Conservation (phyloP, 2,888 invertebrate genomes). For the Pandemis heparana region DNA sequence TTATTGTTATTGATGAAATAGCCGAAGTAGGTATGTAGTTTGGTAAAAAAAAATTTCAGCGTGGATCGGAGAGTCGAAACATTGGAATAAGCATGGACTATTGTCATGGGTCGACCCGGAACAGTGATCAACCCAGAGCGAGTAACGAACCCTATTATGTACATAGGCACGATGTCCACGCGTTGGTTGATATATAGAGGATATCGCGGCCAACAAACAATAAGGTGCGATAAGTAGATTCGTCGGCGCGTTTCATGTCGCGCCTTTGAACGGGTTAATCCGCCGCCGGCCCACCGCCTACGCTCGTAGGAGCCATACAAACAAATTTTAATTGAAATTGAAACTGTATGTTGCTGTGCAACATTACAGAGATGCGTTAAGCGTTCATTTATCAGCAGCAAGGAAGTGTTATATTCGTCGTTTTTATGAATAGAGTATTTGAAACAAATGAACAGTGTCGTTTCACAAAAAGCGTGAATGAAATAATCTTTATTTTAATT, state of each 20-base stretch:
- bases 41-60: too few relatives aligned
- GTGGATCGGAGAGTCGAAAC: too few relatives aligned
- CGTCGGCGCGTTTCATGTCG: slow-evolving; percentile 80
- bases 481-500: too few relatives aligned
- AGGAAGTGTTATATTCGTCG: too few relatives aligned
- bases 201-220: slow-evolving; percentile 76
- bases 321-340: slow-evolving; percentile 9
- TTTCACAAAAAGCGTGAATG: too few relatives aligned
- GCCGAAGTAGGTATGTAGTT: too few relatives aligned
- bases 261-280: slow-evolving; percentile 80
- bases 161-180: slow-evolving; percentile 62
- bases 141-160: slow-evolving; percentile 36
- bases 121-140: slow-evolving; percentile 3
- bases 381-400: too few relatives aligned
- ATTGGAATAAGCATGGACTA: too few relatives aligned
- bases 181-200: slow-evolving; percentile 75
- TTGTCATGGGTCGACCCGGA: neutral
- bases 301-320: slow-evolving; percentile 27
- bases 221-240: slow-evolving; percentile 81
- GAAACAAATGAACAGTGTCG: too few relatives aligned
- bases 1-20: too few relatives aligned
- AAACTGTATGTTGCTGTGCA: neutral
- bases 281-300: slow-evolving; percentile 59
- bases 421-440: too few relatives aligned
- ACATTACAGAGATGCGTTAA: neutral